Percentiles rank a stretch among this genome's conserved stretches.
These are phyloP conservation scores for Glareola pratincola DNA, from an alignment of 2,113 vertebrate genomes.

Conservation along the genomic window DNA sequence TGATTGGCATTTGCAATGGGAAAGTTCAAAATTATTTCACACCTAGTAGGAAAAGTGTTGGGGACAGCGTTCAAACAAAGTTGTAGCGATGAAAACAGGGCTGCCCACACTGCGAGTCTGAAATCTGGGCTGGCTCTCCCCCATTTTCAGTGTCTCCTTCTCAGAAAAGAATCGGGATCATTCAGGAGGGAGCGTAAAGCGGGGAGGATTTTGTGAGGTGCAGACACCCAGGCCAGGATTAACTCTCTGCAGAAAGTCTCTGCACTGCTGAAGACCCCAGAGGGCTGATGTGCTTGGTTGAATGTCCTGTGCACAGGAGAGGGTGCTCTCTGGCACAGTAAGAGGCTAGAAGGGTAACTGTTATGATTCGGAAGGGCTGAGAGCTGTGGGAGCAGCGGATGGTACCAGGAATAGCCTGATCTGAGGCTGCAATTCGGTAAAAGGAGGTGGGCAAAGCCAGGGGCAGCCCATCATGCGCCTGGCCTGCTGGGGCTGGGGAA, in stretches of 20 bases:
- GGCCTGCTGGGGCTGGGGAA: neutral
- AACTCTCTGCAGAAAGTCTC: neutral
- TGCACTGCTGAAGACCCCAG: neutral
- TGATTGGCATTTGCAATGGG: neutral
- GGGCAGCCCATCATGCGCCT: neutral
- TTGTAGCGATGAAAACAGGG: neutral
- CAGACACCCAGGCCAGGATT: neutral
- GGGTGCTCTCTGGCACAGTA: neutral
- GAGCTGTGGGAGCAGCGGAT: fast-evolving
- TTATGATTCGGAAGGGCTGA: neutral
- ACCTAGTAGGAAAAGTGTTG: neutral
- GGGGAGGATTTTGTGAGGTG: neutral
- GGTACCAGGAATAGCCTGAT: fast-evolving
- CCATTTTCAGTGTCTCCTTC: neutral
- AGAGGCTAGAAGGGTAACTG: neutral
- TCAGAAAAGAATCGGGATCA: neutral
- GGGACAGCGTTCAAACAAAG: neutral
- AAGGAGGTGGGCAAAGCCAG: neutral
- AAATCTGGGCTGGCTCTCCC: neutral
- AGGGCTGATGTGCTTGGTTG: neutral
- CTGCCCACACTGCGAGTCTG: neutral
- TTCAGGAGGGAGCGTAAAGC: neutral
- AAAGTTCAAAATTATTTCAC: neutral
- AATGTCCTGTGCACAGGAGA: fast-evolving
- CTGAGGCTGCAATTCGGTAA: neutral